Conservation (phyloP, 2,113 vertebrate species). For the Ptychochromis oligacanthus region DNA sequence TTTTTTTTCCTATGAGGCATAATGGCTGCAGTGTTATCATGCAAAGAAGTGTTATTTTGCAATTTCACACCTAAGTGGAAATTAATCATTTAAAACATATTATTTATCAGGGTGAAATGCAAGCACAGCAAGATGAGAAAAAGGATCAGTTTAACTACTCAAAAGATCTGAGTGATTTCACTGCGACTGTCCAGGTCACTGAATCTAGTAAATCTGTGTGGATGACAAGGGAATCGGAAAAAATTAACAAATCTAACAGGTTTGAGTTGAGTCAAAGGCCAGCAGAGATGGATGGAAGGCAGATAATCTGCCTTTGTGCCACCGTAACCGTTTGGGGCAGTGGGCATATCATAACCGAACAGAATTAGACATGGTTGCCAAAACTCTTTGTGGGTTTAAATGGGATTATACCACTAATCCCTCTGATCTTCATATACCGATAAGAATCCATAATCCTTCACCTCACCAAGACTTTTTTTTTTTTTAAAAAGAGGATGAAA, state of each 20-base stretch:
- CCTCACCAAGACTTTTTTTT: constrained; percentile 51
- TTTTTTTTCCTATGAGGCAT: neutral
- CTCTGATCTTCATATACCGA: constrained; percentile 69
- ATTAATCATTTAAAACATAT: constrained; percentile 41
- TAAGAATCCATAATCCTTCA: constrained; percentile 70
- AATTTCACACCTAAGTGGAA: constrained; percentile 42
- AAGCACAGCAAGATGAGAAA: constrained; percentile 9
- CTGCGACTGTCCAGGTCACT: neutral
- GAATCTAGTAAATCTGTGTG: constrained; percentile 16
- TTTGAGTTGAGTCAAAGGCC: constrained; percentile 36
- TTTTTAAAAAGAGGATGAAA: constrained; percentile 34
- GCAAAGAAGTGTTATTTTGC: constrained; percentile 15
- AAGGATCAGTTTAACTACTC: neutral
- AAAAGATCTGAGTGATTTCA: neutral
- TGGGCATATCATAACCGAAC: constrained; percentile 52
- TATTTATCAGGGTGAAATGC: neutral
- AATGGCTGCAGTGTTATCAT: constrained; percentile 15
- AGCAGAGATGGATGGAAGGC: constrained; percentile 20
- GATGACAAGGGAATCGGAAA: constrained; percentile 5
- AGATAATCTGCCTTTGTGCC: constrained; percentile 53
- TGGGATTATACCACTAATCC: constrained; percentile 74
- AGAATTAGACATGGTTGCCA: constrained; percentile 65
- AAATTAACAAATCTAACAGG: constrained; percentile 28
- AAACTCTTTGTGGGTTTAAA: constrained; percentile 64
- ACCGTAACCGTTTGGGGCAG: constrained; percentile 52